Percentiles rank a stretch among this genome's conserved stretches.
Conservation (phyloP, 2,113 vertebrate genomes). For the Tychaedon coryphoeus region DNA sequence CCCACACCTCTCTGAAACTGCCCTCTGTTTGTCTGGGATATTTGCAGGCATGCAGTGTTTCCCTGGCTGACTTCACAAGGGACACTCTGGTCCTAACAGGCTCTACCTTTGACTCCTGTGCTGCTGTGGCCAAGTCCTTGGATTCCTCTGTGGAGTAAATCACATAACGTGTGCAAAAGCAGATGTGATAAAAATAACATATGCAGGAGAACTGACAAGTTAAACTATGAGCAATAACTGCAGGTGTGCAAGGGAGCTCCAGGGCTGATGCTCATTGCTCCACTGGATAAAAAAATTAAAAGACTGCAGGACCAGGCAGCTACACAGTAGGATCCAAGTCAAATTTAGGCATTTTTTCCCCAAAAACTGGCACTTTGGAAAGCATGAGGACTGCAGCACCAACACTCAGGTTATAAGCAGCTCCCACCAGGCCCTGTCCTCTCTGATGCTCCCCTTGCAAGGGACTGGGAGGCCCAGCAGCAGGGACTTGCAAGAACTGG, state of each 20-base stretch:
- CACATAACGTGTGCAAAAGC: background rate
- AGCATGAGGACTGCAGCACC: background rate
- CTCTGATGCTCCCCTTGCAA: background rate
- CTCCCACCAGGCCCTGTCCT: background rate
- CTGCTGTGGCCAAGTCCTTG: background rate
- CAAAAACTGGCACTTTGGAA: background rate
- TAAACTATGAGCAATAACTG: slow-evolving; percentile 11
- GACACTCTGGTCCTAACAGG: background rate
- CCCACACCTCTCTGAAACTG: background rate
- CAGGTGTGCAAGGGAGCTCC: slow-evolving; percentile 30
- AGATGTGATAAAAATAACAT: slow-evolving; percentile 6
- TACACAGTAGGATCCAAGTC: background rate
- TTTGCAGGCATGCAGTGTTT: background rate
- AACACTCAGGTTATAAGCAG: background rate
- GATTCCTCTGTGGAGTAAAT: background rate
- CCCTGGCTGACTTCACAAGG: background rate
- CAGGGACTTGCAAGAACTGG: background rate
- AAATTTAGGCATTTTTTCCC: background rate
- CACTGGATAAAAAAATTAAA: background rate
- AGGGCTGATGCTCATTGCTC: background rate
- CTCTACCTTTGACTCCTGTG: background rate
- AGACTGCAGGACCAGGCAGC: background rate
- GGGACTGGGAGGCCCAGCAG: background rate
- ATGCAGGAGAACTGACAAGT: background rate
- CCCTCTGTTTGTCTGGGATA: background rate